Base-by-base conservation (phyloP, 2,888 invertebrate genomes). In the Scelioninae gen. 1 region DNA sequence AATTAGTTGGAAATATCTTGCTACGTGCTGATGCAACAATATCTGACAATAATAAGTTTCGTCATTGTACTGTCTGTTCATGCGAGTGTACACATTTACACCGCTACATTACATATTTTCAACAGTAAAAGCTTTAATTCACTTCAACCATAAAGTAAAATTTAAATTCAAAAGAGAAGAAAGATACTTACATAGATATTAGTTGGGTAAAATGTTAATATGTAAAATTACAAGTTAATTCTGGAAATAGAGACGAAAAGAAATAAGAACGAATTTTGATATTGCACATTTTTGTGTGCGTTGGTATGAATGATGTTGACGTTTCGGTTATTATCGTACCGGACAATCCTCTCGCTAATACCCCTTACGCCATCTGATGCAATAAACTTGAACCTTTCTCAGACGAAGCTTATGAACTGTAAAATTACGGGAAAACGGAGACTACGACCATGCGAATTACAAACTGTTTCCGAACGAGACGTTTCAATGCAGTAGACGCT, bases 401-500 rank as follows among this genome's bases (percentile, higher is more conserved):
- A 15, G 49, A 13, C 53, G 43, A 53, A 55, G 47, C 66, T 66
- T 51, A 51, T 47, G 62, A 69, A 63, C 63, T 16, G 69, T 77
- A 69, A 77, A 77, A 77, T 69, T 62, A 43, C 7, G 23, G 15
- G 29, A 45, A 47, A 40, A 78, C 38, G 15, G 15, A 43, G 49
- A 43, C 53, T 58, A 65, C 32, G 16, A 53, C 56, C 65, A 58
- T 49, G 69, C 40, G 77, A 58, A 84, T 87, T 85, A 84, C 84
- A 84, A 84, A 77, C 85, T 82, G 82, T 85, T 85, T 63, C 77
- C 66, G 71, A 84, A 79, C 75, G 77, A 77, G 69, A 32, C 58
- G 68, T 68, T 77, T 15, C 65, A 82, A 83, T 75, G 55, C 72
- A 32, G 56, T 47, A 56, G 66, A 62, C 53, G 53, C 51, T 60